phyloP scores from a whole-genome alignment of 1,140 invertebrate genomes.

The Leptopilina clavipes region DNA sequence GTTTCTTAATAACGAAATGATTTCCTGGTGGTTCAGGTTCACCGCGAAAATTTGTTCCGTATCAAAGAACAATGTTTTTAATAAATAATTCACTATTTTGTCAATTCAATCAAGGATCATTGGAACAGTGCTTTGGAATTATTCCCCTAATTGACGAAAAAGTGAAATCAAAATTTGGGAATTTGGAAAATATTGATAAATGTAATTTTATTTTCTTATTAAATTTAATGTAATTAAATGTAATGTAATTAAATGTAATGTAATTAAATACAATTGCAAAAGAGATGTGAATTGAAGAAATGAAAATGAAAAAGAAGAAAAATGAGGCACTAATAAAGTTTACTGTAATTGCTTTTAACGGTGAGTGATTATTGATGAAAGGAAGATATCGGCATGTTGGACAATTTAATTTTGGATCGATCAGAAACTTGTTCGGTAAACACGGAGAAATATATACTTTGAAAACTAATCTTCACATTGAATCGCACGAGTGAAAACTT shows the following conservation, averaged over 20 bases:
- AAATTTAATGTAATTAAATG: too few species aligned
- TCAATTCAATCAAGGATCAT: too few species aligned
- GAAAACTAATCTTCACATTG: constrained; percentile 29
- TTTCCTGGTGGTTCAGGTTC: not conserved
- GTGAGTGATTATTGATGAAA: constrained; percentile 24
- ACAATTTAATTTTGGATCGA: constrained; percentile 19
- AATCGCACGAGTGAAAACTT: constrained; percentile 22
- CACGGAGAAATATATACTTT: constrained; percentile 31
- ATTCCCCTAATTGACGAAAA: not conserved
- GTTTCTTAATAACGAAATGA: not conserved
- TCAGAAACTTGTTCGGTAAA: constrained; percentile 23
- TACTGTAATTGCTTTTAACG: constrained; percentile 23
- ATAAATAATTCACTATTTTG: too few species aligned
- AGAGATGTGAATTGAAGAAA: not conserved
- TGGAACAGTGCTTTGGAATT: not conserved
- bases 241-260: too few species aligned
- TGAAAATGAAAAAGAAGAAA: not conserved
- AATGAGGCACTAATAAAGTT: not conserved
- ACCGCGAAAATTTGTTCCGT: not conserved
- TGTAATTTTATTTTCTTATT: too few species aligned
- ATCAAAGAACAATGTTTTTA: not conserved
- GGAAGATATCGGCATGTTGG: constrained; percentile 4
- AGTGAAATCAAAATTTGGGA: not conserved
- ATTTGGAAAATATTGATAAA: too few species aligned
- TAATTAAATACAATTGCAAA: too few species aligned